Conservation (phyloP, 2,797 vertebrate species). For the Micrastur ruficollis region DNA sequence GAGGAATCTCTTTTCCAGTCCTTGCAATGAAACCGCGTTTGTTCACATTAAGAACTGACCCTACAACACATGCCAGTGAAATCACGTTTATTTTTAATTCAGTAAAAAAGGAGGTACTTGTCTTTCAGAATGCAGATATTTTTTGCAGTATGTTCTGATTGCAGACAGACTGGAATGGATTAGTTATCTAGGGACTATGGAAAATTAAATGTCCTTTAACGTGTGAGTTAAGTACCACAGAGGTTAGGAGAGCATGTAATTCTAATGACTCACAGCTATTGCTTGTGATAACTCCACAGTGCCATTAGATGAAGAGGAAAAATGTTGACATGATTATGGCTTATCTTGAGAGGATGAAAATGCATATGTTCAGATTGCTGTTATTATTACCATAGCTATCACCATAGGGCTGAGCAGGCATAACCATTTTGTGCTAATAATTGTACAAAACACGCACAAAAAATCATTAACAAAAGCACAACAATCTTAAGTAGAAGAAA, state of each 20-base stretch:
- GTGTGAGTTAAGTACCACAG: neutral
- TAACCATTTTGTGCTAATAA: neutral
- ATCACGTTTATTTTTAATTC: neutral
- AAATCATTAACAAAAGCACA: neutral
- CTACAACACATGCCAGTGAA: neutral
- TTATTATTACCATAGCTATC: neutral
- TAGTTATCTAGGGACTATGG: neutral
- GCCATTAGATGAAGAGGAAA: neutral
- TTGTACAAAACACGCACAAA: neutral
- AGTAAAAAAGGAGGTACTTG: neutral
- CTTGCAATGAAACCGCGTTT: neutral
- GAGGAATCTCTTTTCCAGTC: neutral
- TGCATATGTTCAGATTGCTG: neutral
- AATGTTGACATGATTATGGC: neutral
- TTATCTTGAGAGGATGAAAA: neutral
- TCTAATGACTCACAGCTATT: neutral
- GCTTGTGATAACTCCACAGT: neutral
- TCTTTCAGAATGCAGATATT: neutral
- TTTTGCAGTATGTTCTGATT: neutral
- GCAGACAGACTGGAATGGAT: neutral
- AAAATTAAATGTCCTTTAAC: conserved; percentile 6
- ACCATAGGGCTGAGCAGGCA: neutral
- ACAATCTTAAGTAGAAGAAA: neutral
- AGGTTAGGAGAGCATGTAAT: neutral
- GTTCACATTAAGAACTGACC: neutral